These are phyloP conservation scores for Apamea crenata DNA, from an alignment of 2,888 invertebrate genomes.

Conservation along the genomic window DNA sequence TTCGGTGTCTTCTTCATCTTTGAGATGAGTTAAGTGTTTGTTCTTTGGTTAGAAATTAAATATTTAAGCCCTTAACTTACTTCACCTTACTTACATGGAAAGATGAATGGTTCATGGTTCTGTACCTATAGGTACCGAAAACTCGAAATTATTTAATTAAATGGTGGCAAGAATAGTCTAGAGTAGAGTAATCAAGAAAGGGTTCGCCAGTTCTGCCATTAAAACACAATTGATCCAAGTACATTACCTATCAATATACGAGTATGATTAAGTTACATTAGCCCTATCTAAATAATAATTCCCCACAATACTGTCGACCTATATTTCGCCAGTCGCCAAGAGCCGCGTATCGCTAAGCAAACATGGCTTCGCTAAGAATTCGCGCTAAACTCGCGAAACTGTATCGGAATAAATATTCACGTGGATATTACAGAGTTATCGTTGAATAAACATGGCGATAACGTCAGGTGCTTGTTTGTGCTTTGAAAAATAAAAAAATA, in stretches of 20 bases:
- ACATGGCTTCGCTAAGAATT: constrained; percentile 76
- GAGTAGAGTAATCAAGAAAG: background rate
- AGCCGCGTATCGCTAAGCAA: constrained; percentile 68
- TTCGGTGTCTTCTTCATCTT: background rate
- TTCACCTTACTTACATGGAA: background rate
- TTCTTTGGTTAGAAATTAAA: background rate
- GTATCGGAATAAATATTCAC: constrained; percentile 70
- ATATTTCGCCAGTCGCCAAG: constrained; percentile 59
- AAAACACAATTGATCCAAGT: background rate
- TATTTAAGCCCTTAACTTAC: background rate
- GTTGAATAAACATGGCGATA: constrained; percentile 67
- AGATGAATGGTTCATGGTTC: no score
- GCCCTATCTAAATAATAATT: constrained; percentile 55
- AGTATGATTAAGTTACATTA: constrained; percentile 38
- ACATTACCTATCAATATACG: constrained; percentile 21
- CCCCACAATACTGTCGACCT: constrained; percentile 55
- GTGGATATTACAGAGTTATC: constrained; percentile 66
- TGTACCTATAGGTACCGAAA: background rate
- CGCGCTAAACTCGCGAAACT: constrained; percentile 73
- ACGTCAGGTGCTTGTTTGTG: constrained; percentile 67
- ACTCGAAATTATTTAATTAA: background rate
- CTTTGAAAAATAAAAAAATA: constrained; percentile 55
- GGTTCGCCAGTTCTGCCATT: background rate
- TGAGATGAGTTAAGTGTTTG: background rate
- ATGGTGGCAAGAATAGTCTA: background rate